Conservation (phyloP, 2,888 invertebrate genomes). For the Tridacna crocea region DNA sequence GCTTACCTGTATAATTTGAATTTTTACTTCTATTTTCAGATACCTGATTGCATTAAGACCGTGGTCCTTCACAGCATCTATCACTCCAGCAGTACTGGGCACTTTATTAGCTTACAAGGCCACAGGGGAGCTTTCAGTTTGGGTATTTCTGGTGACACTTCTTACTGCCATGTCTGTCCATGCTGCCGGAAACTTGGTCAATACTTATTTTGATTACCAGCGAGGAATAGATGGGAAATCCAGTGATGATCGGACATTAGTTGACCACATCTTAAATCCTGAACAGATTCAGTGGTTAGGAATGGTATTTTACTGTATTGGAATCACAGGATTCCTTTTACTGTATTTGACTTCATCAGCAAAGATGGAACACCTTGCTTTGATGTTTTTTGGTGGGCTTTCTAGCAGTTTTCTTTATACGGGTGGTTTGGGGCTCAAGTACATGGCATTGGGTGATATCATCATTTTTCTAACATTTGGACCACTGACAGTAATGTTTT, state of each 20-base stretch:
- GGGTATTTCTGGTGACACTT: conserved; percentile 90
- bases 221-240: conserved; percentile 93
- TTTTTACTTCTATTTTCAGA: conserved; percentile 40
- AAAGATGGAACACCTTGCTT: conserved; percentile 96
- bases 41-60: conserved; percentile 91
- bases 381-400: conserved; percentile 97
- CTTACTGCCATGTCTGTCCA: conserved; percentile 96
- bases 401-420: conserved; percentile 98
- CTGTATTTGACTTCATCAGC: conserved; percentile 93
- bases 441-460: conserved; percentile 97
- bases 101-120: conserved; percentile 94
- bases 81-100: conserved; percentile 95
- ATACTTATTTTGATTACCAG: conserved; percentile 97
- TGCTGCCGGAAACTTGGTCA: conserved; percentile 98
- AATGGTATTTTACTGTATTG: conserved; percentile 93
- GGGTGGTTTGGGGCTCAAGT: conserved; percentile 97
- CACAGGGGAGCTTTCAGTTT: conserved; percentile 89
- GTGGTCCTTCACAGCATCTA: conserved; percentile 96
- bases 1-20: background rate
- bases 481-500: conserved; percentile 96
- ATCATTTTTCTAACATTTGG: conserved; percentile 96
- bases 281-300: conserved; percentile 95
- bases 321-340: conserved; percentile 92
- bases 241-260: conserved; percentile 96
- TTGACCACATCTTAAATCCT: conserved; percentile 94